phyloP scores from a whole-genome alignment of 2,113 vertebrate species.

The Rallus limicola region DNA sequence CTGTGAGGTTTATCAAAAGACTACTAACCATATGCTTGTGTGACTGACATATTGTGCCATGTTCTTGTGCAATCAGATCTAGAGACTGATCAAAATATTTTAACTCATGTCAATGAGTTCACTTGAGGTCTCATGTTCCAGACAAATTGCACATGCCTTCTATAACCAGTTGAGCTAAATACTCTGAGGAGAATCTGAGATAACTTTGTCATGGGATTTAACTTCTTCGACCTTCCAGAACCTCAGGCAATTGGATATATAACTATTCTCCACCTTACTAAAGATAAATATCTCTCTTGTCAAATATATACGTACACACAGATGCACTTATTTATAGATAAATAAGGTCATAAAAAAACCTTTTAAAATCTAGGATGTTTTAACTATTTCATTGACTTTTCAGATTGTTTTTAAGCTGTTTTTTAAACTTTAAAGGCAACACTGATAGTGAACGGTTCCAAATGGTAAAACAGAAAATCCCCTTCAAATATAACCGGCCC shows the following conservation, averaged over 20 bases:
- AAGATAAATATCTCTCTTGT: slow-evolving; percentile 52
- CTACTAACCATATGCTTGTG: background rate
- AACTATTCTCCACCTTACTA: slow-evolving; percentile 67
- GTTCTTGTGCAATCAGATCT: background rate
- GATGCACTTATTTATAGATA: slow-evolving; percentile 26
- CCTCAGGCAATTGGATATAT: slow-evolving; percentile 17
- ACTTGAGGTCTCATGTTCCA: background rate
- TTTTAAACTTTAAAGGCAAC: slow-evolving; percentile 99
- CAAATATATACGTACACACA: slow-evolving; percentile 2
- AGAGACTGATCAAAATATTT: background rate
- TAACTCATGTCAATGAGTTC: background rate
- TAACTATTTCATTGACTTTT: slow-evolving; percentile 83
- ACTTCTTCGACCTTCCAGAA: slow-evolving; percentile 57
- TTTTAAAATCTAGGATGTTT: slow-evolving; percentile 74
- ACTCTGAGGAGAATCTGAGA: background rate
- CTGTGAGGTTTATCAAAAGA: background rate
- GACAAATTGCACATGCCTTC: background rate
- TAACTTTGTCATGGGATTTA: background rate
- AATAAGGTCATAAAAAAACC: slow-evolving; percentile 74
- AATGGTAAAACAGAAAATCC: slow-evolving; percentile 99
- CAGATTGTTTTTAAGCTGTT: slow-evolving; percentile 94
- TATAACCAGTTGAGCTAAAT: background rate
- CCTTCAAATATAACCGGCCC: slow-evolving; percentile 99
- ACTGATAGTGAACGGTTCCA: slow-evolving; percentile 99
- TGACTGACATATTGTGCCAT: background rate